A percentile compares a stretch with the other conserved stretches of the same genome.
These are phyloP conservation scores for Sebastiscus albofasciatus DNA, from an alignment of 2,797 vertebrate genomes.

Conservation along the genomic window DNA sequence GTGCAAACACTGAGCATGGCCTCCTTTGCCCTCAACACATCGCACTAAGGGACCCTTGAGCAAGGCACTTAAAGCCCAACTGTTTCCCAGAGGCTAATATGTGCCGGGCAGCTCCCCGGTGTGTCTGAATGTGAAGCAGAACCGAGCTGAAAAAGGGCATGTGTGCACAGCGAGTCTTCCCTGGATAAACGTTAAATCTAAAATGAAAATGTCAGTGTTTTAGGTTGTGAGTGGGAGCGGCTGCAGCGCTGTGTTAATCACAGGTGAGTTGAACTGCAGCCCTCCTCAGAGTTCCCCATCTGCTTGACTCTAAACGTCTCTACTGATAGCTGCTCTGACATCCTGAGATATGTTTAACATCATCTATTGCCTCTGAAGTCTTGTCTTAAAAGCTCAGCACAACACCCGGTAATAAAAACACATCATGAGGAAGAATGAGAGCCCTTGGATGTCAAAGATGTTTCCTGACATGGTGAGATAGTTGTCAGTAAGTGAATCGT, in stretches of 20 bases:
- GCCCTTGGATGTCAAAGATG: neutral
- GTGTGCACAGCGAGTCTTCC: conserved; percentile 68
- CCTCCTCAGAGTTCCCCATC: neutral
- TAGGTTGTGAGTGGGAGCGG: conserved; percentile 38
- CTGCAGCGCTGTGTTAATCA: conserved; percentile 23
- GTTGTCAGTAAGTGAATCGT: neutral
- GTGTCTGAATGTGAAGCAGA: conserved; percentile 47
- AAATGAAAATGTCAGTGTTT: conserved; percentile 72
- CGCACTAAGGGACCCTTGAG: conserved; percentile 36
- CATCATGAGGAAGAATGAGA: neutral
- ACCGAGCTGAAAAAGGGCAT: conserved; percentile 65
- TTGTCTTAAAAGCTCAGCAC: neutral
- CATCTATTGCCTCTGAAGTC: neutral
- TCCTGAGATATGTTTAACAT: neutral
- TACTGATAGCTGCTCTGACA: neutral
- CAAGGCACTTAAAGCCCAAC: conserved; percentile 52
- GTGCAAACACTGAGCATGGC: neutral
- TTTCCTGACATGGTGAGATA: neutral
- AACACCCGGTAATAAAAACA: neutral
- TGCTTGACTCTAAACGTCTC: conserved; percentile 7
- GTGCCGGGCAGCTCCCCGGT: conserved; percentile 46
- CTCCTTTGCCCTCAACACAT: conserved; percentile 17
- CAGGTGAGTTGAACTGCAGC: conserved; percentile 25
- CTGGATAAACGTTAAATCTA: conserved; percentile 68
- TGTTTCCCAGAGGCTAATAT: conserved; percentile 47